A percentile compares a stretch with the other conserved stretches of the same genome.
Evolutionary conservation across 2,113 vertebrate genomes (phyloP).

Genomic region (Rhinolophus sinicus): DNA sequence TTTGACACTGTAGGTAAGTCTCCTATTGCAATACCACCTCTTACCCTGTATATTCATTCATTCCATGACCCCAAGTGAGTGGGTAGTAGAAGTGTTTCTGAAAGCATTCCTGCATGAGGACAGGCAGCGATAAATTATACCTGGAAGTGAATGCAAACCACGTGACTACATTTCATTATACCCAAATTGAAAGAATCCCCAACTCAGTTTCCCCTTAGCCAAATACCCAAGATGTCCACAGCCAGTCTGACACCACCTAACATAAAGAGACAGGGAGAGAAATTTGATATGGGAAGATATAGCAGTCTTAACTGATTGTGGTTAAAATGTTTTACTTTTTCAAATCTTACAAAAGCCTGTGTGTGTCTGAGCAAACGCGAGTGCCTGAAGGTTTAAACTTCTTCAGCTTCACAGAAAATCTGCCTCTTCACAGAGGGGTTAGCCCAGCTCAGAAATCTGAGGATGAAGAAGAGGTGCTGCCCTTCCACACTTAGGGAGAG

Average conservation of each 20-base stretch:
- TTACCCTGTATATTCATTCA: not conserved
- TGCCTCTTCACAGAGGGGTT: not conserved
- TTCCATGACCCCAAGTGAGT: not conserved
- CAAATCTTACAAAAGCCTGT: not conserved
- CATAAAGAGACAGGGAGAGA: not conserved
- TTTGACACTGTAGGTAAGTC: not conserved
- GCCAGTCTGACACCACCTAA: not conserved
- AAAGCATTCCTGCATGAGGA: not conserved
- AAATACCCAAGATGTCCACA: not conserved
- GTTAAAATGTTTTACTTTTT: not conserved
- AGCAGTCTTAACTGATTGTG: not conserved
- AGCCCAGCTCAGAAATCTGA: not conserved
- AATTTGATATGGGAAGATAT: not conserved
- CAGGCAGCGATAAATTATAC: not conserved
- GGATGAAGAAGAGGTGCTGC: not conserved
- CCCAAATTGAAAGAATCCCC: not conserved
- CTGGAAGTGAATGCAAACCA: not conserved
- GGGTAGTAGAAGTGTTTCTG: not conserved
- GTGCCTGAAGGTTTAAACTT: slow-evolving; percentile 13
- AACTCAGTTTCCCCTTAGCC: not conserved
- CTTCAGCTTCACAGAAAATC: not conserved
- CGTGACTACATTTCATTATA: not conserved
- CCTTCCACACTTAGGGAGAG: not conserved
- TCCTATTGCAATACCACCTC: not conserved
- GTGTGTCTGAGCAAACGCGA: not conserved